Conservation (phyloP, 2,113 vertebrate species). For the Lutjanus erythropterus region DNA sequence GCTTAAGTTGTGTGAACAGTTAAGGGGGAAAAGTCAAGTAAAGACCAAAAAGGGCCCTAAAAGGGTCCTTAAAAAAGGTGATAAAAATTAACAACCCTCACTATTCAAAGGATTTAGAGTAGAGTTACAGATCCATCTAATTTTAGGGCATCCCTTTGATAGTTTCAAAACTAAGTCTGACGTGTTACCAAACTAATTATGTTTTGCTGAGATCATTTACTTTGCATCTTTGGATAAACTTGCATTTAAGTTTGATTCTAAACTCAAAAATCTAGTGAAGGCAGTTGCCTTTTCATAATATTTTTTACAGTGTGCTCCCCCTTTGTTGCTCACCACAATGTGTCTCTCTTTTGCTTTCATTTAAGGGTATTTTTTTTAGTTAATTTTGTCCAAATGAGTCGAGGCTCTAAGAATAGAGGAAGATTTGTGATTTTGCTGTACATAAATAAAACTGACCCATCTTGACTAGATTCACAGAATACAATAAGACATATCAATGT, state of each 20-base stretch:
- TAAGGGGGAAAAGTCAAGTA: neutral
- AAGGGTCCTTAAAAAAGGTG: neutral
- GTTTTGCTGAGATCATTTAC: too few species aligned
- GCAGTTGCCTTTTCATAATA: too few species aligned
- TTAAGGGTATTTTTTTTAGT: neutral
- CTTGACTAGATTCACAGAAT: neutral
- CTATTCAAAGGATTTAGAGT: neutral
- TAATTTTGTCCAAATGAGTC: too few species aligned
- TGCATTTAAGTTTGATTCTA: too few species aligned
- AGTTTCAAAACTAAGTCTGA: too few species aligned
- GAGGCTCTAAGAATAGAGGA: neutral
- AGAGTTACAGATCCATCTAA: neutral
- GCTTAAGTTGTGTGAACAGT: neutral
- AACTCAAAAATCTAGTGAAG: too few species aligned
- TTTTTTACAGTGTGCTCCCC: accelerated
- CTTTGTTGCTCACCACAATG: neutral
- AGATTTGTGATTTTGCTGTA: too few species aligned
- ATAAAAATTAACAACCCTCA: neutral
- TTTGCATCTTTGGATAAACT: too few species aligned
- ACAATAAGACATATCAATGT: neutral
- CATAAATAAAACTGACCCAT: neutral
- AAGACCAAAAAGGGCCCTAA: neutral
- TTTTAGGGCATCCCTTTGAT: neutral
- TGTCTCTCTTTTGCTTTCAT: accelerated
- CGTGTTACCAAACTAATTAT: too few species aligned